phyloP scores from a whole-genome alignment of 2,113 vertebrate genomes.

The Corythornis cristatus region DNA sequence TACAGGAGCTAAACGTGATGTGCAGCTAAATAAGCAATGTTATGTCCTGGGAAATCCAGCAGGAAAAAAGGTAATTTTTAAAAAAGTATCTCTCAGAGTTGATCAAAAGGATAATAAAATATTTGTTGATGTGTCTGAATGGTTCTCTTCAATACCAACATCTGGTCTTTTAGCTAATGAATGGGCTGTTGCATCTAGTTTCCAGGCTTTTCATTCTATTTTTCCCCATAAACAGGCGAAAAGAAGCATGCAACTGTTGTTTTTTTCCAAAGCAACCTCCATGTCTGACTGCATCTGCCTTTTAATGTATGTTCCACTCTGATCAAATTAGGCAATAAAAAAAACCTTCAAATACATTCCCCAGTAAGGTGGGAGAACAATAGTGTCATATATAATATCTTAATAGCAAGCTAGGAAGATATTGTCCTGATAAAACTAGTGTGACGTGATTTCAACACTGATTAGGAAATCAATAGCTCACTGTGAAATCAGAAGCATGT shows the following conservation, averaged over 20 bases:
- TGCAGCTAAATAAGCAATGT: not conserved
- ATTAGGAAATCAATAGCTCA: not conserved
- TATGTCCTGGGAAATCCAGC: not conserved
- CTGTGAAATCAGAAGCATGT: not conserved
- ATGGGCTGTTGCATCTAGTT: not conserved
- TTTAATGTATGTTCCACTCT: not conserved
- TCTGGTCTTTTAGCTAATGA: not conserved
- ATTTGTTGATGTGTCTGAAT: not conserved
- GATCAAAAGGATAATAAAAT: not conserved
- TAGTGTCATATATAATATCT: not conserved
- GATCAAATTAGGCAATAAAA: not conserved
- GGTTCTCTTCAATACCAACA: not conserved
- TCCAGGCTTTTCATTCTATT: not conserved
- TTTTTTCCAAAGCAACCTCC: not conserved
- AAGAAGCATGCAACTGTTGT: not conserved
- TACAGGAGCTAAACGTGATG: not conserved
- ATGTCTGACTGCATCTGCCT: not conserved
- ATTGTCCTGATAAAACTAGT: not conserved
- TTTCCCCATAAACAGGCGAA: not conserved
- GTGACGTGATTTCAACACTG: not conserved
- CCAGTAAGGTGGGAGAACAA: not conserved
- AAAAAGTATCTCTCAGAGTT: not conserved
- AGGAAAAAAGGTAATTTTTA: not conserved
- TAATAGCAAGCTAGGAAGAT: not conserved
- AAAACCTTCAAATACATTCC: not conserved